A percentile compares a stretch with the other conserved stretches of the same genome.
phyloP scores from a whole-genome alignment of 2,888 invertebrate species.

The Lasioglossum leucozonium region DNA sequence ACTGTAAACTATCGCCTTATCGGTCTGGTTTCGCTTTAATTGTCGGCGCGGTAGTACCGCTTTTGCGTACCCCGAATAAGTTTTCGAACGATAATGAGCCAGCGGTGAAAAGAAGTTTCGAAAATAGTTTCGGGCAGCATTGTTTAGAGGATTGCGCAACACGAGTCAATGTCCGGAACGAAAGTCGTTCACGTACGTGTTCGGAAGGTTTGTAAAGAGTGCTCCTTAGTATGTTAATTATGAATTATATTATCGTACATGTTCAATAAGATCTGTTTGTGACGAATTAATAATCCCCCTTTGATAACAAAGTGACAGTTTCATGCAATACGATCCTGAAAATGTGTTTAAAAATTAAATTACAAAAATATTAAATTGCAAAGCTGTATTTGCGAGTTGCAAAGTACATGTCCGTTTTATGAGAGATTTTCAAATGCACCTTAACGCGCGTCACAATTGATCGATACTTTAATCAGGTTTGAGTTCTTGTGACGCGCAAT shows the following conservation, averaged over 20 bases:
- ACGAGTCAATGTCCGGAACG: neutral
- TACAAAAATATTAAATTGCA: too few species aligned
- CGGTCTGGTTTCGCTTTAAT: conserved; percentile 26
- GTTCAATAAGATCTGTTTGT: neutral
- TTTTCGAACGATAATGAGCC: conserved; percentile 1
- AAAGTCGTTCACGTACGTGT: neutral
- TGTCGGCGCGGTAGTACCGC: neutral
- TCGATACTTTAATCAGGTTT: conserved; percentile 74
- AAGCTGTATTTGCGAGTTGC: too few species aligned
- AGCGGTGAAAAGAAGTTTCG: neutral
- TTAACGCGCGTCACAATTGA: conserved; percentile 23
- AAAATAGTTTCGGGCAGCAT: neutral
- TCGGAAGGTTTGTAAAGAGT: neutral
- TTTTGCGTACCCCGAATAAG: conserved; percentile 7
- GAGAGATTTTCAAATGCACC: neutral
- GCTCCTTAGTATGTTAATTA: neutral
- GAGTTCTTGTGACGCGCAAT: conserved; percentile 67
- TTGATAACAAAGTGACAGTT: neutral
- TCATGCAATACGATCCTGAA: too few species aligned
- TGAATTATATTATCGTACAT: neutral
- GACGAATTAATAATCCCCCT: neutral
- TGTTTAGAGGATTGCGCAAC: conserved; percentile 1
- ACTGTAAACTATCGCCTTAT: conserved; percentile 23
- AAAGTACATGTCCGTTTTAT: neutral
- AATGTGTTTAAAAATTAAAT: too few species aligned